phyloP scores from a whole-genome alignment of 2,888 invertebrate species.

The Petrolisthes cinctipes region DNA sequence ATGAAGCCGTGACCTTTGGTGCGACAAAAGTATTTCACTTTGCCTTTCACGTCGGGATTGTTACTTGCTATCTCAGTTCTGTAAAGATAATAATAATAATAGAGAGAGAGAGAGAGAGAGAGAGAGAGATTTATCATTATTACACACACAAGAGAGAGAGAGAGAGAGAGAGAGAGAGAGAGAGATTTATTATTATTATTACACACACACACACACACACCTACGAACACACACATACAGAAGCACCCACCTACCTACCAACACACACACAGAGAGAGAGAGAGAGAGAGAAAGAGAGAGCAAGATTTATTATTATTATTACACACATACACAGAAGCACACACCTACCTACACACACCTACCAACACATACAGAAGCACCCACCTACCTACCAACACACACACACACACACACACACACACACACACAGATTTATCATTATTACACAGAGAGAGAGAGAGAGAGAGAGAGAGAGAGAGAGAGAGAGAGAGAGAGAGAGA shows the following conservation, averaged over 20 bases:
- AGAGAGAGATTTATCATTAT: neutral
- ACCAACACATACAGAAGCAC: neutral
- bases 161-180: neutral
- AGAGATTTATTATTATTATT: neutral
- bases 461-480: neutral
- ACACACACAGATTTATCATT: neutral
- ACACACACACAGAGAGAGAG: neutral
- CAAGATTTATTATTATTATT: neutral
- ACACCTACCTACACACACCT: too few species aligned
- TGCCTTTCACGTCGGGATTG: constrained; percentile 81
- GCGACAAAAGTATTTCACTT: constrained; percentile 86
- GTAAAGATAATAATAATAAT: constrained; percentile 43
- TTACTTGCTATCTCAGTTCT: constrained; percentile 84
- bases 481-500: too few species aligned
- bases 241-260: too few species aligned
- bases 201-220: neutral
- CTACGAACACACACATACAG: neutral
- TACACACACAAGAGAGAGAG: too few species aligned
- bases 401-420: neutral
- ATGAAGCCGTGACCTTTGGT: constrained; percentile 91
- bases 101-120: too few species aligned
- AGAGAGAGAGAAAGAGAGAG: neutral
- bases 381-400: too few species aligned
- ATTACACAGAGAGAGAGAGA: neutral
- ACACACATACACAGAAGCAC: too few species aligned